Base-by-base conservation (phyloP, 2,113 vertebrate species). In the Myotis davidii region DNA sequence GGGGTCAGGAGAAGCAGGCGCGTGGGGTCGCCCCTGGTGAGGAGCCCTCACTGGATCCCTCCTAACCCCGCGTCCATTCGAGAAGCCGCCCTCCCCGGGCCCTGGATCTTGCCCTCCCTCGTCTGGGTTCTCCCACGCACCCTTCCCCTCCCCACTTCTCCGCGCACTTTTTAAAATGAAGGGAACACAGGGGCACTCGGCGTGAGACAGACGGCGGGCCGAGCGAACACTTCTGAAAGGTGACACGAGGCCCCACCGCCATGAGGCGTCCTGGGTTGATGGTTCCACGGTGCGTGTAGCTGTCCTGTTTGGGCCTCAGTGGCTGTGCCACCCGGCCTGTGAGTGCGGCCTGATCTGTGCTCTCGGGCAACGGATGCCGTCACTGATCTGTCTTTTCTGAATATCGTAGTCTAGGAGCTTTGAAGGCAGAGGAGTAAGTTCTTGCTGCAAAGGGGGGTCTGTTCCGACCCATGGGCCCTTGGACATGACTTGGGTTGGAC, bases 351-450 rank as follows among this genome's bases (percentile, higher is more conserved):
- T 67, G 37, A 16, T 8, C 39, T 76, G 50, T 54, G 37, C 67
- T 37, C 14, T 39, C 37, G 65, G 17, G 29, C 11, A 18, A 18
- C 52, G 65, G 72, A 14, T 67, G 65, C 73, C 72, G 92, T 87
- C 67, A 83, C 52, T 76, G 90, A 72, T 34, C 8, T 5, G 12
- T 74, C 61, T 91, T 85, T 73, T 67, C 81, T 92, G 76, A 61
- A 4, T 45, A 45, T 72, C 77, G 32, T 39, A 93, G 64, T 56
- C 90, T 92, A 82, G 76, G 81, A n/a, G 76, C 65, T 90, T 92
- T 64, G 76, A 37, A 25, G 69, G 29, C 64, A 64, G 34, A 84
- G 67, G 85, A 92, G 78, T 83, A 87, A 48, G 9, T 25, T 90
- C 83, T 94, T 76, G 17, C 4, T 64, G 50, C 52, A 59, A 9